Conservation (phyloP, 2,888 invertebrate species). For the Orthosia incerta region DNA sequence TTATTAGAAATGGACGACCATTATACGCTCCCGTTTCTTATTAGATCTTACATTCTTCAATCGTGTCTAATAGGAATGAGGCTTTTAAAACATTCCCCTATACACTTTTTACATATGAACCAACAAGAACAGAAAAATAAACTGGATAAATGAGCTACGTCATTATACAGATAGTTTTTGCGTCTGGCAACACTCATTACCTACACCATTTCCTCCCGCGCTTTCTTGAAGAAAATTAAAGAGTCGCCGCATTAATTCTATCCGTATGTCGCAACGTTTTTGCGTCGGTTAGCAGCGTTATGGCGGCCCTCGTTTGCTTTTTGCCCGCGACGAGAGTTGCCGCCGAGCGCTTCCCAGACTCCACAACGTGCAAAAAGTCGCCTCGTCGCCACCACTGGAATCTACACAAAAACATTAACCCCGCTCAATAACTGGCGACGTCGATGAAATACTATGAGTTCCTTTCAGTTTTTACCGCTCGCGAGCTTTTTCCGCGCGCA, state of each 20-base stretch:
- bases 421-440: conserved; percentile 88
- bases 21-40: conserved; percentile 61
- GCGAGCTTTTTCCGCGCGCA: conserved; percentile 82
- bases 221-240: conserved; percentile 91
- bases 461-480: conserved; percentile 85
- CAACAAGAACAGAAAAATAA: conserved; percentile 76
- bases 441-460: conserved; percentile 90
- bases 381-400: conserved; percentile 78
- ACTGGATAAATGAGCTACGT: conserved; percentile 82
- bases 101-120: conserved; percentile 68
- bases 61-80: conserved; percentile 69
- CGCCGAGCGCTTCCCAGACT: conserved; percentile 86
- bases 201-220: conserved; percentile 89
- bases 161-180: conserved; percentile 88
- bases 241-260: conserved; percentile 89
- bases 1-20: conserved; percentile 57
- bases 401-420: conserved; percentile 85
- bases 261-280: conserved; percentile 87
- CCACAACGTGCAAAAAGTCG: conserved; percentile 76
- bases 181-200: conserved; percentile 87
- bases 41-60: conserved; percentile 66
- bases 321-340: conserved; percentile 76
- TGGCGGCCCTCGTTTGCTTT: conserved; percentile 84
- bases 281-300: conserved; percentile 83
- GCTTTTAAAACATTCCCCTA: conserved; percentile 74